phyloP scores from a whole-genome alignment of 2,888 invertebrate species.

The Troglohyphantes excavatus region DNA sequence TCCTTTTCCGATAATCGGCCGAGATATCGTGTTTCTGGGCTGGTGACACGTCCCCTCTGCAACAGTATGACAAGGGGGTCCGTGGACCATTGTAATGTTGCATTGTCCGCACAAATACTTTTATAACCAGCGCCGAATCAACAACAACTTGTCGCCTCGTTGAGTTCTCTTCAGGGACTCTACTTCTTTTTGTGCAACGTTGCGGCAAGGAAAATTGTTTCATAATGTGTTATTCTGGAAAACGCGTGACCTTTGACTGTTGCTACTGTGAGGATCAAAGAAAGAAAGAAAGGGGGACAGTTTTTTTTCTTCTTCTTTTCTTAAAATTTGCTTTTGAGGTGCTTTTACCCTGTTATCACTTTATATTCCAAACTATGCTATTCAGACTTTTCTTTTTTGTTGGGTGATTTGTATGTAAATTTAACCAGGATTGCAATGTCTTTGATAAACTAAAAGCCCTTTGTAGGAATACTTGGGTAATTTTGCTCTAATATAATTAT shows the following conservation, averaged over 20 bases:
- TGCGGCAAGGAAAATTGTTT: conserved; percentile 45
- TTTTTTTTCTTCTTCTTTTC: neutral
- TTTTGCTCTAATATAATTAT: too few relatives aligned
- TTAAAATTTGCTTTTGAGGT: neutral
- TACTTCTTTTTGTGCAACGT: conserved; percentile 18
- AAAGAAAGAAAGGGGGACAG: neutral
- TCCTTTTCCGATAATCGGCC: conserved; percentile 29
- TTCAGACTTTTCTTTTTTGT: too few relatives aligned
- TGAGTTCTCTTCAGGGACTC: conserved; percentile 2
- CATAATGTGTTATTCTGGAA: conserved; percentile 58
- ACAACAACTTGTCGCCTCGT: conserved; percentile 75
- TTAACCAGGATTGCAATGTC: too few relatives aligned
- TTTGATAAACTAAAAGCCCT: too few relatives aligned
- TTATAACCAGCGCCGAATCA: conserved; percentile 57
- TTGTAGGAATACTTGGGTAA: too few relatives aligned
- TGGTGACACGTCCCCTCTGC: conserved; percentile 60
- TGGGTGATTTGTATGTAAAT: too few relatives aligned
- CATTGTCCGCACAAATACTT: conserved; percentile 57
- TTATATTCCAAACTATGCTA: neutral
- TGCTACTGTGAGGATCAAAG: conserved; percentile 8
- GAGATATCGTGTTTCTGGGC: conserved; percentile 65
- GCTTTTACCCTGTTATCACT: conserved; percentile 2
- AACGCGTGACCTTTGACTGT: conserved; percentile 34
- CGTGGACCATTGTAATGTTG: conserved; percentile 40
- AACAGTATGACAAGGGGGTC: conserved; percentile 49